Percentiles rank a stretch among this genome's conserved stretches.
These are phyloP conservation scores for Melikaiella ostensackeni DNA, from an alignment of 2,888 invertebrate species.

Conservation along the genomic window DNA sequence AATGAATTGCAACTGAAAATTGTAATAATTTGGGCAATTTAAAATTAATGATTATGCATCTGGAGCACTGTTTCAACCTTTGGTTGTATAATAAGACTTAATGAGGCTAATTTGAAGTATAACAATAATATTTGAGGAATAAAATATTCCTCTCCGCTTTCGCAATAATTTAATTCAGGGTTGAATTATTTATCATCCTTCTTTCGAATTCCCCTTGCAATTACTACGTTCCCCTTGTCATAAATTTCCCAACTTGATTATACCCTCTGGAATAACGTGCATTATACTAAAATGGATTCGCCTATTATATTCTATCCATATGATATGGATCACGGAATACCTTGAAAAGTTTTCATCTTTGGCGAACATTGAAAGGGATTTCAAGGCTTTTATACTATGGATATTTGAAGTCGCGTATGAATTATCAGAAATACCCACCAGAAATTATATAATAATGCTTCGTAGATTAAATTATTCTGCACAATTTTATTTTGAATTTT, in stretches of 20 bases:
- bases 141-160: neutral
- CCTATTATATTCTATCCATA: neutral
- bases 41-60: too few relatives aligned
- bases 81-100: too few relatives aligned
- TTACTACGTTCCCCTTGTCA: conserved; percentile 5
- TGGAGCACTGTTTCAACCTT: too few relatives aligned
- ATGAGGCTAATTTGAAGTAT: too few relatives aligned
- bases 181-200: conserved; percentile 25
- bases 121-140: too few relatives aligned
- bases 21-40: too few relatives aligned
- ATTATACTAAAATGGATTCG: neutral
- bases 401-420: neutral
- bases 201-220: conserved; percentile 4
- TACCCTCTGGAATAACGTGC: conserved; percentile 1
- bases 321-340: neutral
- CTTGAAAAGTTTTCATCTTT: neutral
- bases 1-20: too few relatives aligned
- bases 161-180: neutral
- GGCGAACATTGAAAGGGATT: neutral
- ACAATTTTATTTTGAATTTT: neutral
- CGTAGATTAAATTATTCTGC: neutral
- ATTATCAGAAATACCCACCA: neutral
- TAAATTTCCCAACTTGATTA: conserved; percentile 10
- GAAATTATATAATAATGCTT: neutral
- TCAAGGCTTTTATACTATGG: neutral